Evolutionary conservation across 1,140 invertebrate genomes (phyloP).

Genomic region (Drosophila triauraria): DNA sequence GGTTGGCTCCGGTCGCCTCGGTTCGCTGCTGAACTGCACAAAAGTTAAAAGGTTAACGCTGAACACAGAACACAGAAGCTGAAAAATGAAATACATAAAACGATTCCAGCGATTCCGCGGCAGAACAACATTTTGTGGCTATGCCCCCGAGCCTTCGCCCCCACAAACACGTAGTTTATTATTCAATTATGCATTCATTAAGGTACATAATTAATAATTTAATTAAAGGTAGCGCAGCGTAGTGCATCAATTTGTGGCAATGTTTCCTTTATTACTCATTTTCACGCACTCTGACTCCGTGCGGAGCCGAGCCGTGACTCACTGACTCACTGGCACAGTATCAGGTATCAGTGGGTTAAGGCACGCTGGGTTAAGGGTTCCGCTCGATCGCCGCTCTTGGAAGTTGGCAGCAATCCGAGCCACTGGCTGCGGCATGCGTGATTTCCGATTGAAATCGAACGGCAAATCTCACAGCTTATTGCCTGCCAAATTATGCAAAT

Average conservation of each 20-base stretch:
- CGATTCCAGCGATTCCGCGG: slow-evolving; percentile 14
- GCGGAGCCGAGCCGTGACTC: slow-evolving; percentile 8
- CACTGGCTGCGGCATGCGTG: slow-evolving; percentile 42
- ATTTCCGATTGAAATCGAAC: slow-evolving; percentile 49
- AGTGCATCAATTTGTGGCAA: slow-evolving; percentile 67
- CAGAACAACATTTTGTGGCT: slow-evolving; percentile 42
- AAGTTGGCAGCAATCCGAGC: slow-evolving; percentile 34
- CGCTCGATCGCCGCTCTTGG: slow-evolving; percentile 44
- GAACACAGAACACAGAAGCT: slow-evolving; percentile 56
- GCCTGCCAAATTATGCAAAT: slow-evolving; percentile 56
- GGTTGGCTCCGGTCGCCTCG: slow-evolving; percentile 44
- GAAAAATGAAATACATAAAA: slow-evolving; percentile 22
- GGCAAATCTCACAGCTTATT: slow-evolving; percentile 50
- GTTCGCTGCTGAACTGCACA: slow-evolving; percentile 50
- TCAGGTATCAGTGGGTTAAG: slow-evolving; percentile 7
- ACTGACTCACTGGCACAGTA: neutral
- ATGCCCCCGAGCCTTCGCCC: neutral
- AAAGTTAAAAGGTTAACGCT: slow-evolving; percentile 76
- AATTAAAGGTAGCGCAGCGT: slow-evolving; percentile 69
- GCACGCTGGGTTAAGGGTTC: slow-evolving; percentile 18
- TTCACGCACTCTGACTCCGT: slow-evolving; percentile 45
- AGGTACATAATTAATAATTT: slow-evolving; percentile 81
- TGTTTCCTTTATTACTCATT: slow-evolving; percentile 59
- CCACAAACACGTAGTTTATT: slow-evolving; percentile 68
- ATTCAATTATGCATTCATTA: slow-evolving; percentile 81